Conservation (phyloP, 2,888 invertebrate genomes). For the Dorcus parallelipipedus region DNA sequence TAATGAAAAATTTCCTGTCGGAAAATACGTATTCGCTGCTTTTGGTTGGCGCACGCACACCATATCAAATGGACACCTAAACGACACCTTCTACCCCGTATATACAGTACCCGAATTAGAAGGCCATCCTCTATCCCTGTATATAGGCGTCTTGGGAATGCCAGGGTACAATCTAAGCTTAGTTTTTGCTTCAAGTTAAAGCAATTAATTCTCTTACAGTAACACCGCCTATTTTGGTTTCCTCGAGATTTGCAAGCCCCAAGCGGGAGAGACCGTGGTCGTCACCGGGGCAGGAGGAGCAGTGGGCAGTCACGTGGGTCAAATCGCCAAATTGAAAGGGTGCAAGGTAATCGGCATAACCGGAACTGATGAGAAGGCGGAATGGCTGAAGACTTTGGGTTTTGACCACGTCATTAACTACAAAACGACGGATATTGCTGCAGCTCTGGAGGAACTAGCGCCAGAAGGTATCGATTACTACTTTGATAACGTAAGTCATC, state of each 20-base stretch:
- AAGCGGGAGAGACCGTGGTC: slow-evolving; percentile 68
- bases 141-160: slow-evolving; percentile 65
- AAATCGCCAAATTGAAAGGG: slow-evolving; percentile 72
- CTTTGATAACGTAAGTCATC: slow-evolving; percentile 73
- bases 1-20: slow-evolving; percentile 61
- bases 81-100: slow-evolving; percentile 41
- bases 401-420: slow-evolving; percentile 72
- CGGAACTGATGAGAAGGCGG: slow-evolving; percentile 67
- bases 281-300: slow-evolving; percentile 78
- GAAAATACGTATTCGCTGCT: slow-evolving; percentile 58
- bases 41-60: slow-evolving; percentile 69
- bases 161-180: slow-evolving; percentile 54
- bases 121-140: slow-evolving; percentile 58
- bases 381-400: slow-evolving; percentile 61
- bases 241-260: slow-evolving; percentile 66
- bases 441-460: slow-evolving; percentile 58
- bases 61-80: slow-evolving; percentile 64
- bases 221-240: slow-evolving; percentile 75
- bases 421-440: slow-evolving; percentile 57
- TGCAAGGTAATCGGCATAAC: slow-evolving; percentile 69
- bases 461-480: slow-evolving; percentile 71
- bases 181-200: not conserved
- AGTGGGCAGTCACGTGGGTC: slow-evolving; percentile 74
- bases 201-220: slow-evolving; percentile 43
- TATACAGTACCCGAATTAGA: slow-evolving; percentile 57